Base-by-base conservation (phyloP, 2,888 invertebrate species). In the Beris morrisii region DNA sequence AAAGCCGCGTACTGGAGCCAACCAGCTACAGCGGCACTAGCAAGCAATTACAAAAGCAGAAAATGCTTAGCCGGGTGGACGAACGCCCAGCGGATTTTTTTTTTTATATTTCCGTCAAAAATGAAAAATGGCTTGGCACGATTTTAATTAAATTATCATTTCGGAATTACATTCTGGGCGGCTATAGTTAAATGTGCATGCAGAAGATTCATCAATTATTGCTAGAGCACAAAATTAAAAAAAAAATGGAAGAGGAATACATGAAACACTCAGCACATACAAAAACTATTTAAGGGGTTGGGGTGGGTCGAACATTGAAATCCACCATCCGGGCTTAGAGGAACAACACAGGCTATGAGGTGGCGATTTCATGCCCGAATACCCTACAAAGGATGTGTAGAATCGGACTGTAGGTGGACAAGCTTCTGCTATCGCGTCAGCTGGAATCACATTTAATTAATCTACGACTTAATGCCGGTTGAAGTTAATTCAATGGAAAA, bases 71-170 rank as follows among this genome's bases (percentile, higher is more conserved):
- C 15, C 48, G 48, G n/a, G n/a, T 44, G n/a, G 9, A 44, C n/a
- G 44, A 44, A 12, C n/a, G 44, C 44, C 44, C 44, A 46, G 46
- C 46, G 5, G 48, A 15, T 15, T 13, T n/a, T 38, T 32, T 61
- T 50, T 50, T 31, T 50, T 61, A 31, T 43, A 13, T 31, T 31
- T 38, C 38, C n/a, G 50, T 13, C 32, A 32, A 32, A 11, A 32
- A 61, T 61, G 61, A 61, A 61, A 61, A 61, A 61, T 61, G 61
- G 43, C 48, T 61, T 43, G 28, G 15, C 46, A 43, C 13, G 32
- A 50, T 61, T 61, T 61, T 61, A 61, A 61, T 61, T 61, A 61
- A 61, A 61, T 61, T 44, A 61, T 61, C 50, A 61, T 52, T 61
- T 30, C 32, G 50, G 50, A 52, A 32, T 32, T 50, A 43, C 46